A percentile compares a stretch with the other conserved stretches of the same genome.
Conservation (phyloP, 2,797 vertebrate genomes). For the Rhynchonycteris naso region DNA sequence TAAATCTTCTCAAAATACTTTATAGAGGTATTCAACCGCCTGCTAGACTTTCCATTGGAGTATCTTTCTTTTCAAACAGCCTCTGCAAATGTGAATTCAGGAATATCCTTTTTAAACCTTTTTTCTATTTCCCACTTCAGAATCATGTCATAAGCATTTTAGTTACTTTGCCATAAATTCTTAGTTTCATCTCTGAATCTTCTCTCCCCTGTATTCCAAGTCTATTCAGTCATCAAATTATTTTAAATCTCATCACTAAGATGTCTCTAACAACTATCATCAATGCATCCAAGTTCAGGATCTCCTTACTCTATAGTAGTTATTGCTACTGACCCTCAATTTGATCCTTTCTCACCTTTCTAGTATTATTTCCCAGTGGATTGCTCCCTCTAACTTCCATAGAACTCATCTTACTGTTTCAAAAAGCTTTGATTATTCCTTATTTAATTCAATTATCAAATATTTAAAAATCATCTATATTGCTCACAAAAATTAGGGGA, state of each 20-base stretch:
- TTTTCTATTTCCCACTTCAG: not conserved
- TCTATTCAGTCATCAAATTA: not conserved
- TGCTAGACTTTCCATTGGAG: not conserved
- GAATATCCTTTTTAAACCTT: not conserved
- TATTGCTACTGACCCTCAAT: not conserved
- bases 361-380: not conserved
- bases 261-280: not conserved
- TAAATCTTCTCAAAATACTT: not conserved
- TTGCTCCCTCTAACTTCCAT: not conserved
- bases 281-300: not conserved
- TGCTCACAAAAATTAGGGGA: no score
- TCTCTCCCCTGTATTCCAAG: not conserved
- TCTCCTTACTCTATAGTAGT: not conserved
- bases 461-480: not conserved
- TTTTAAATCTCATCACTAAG: not conserved
- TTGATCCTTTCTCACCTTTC: not conserved
- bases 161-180: not conserved
- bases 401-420: not conserved
- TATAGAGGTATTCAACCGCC: not conserved
- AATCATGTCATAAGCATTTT: not conserved
- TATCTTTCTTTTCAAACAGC: conserved; percentile 1
- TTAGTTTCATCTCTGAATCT: not conserved
- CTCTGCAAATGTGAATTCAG: not conserved
- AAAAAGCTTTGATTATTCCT: not conserved
- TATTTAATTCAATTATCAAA: not conserved